Conservation (phyloP, 2,888 invertebrate genomes). For the Operophtera brumata region DNA sequence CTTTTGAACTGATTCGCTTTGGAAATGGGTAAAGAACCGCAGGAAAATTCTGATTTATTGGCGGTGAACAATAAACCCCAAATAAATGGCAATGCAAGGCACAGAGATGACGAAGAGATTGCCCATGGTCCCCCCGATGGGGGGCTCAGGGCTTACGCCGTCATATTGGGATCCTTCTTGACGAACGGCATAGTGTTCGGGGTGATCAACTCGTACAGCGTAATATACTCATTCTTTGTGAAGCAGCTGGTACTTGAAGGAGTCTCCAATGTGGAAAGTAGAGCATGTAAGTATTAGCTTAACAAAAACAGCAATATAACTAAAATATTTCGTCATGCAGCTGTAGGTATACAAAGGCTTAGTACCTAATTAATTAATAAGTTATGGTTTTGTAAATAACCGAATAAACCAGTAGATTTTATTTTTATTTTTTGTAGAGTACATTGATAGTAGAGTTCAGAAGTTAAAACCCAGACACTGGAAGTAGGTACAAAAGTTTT, state of each 20-base stretch:
- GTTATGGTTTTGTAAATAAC: neutral
- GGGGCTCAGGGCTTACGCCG: constrained; percentile 88
- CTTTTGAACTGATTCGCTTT: constrained; percentile 33
- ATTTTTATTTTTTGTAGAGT: too few species aligned
- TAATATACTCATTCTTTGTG: constrained; percentile 86
- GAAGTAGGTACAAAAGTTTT: too few species aligned
- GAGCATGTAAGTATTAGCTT: constrained; percentile 85
- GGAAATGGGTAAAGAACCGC: constrained; percentile 54
- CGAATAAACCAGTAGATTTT: neutral
- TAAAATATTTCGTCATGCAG: neutral
- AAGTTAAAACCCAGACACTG: neutral
- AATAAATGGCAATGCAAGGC: constrained; percentile 45
- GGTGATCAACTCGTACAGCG: constrained; percentile 93
- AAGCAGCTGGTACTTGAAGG: constrained; percentile 83
- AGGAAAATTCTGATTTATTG: constrained; percentile 63
- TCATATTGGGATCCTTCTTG: constrained; percentile 91
- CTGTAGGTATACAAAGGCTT: neutral
- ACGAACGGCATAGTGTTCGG: constrained; percentile 95
- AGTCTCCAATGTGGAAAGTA: constrained; percentile 86
- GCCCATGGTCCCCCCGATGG: constrained; percentile 84
- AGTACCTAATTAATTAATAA: neutral
- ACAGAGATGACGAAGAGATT: constrained; percentile 11
- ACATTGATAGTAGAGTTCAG: neutral
- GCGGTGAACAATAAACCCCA: constrained; percentile 43
- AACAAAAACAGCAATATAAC: neutral